Percentiles rank a stretch among this genome's conserved stretches.
These are phyloP conservation scores for Thysanoteuthis rhombus DNA, from an alignment of 2,888 invertebrate species.

Conservation along the genomic window DNA sequence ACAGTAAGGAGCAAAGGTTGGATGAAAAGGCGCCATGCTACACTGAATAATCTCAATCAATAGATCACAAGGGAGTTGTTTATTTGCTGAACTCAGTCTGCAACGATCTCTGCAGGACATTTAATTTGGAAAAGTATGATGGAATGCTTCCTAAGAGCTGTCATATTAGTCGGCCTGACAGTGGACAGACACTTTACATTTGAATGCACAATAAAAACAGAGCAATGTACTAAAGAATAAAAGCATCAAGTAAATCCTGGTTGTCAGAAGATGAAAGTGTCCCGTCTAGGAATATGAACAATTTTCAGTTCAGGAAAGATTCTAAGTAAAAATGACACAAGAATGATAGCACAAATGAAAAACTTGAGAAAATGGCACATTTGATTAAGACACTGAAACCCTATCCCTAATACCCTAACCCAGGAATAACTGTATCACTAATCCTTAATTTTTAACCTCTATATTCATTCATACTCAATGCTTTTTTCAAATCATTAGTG, in stretches of 20 bases:
- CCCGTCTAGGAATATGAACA: not conserved
- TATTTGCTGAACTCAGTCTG: not conserved
- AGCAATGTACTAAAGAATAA: not conserved
- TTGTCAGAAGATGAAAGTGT: not conserved
- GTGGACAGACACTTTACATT: not conserved
- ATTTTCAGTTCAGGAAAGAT: not conserved
- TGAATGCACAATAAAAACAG: not conserved
- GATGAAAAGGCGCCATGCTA: not conserved
- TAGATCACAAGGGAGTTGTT: not conserved
- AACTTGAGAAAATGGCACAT: no score
- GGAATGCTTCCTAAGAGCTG: not conserved
- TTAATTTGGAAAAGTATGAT: slow-evolving; percentile 12
- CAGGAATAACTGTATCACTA: no score
- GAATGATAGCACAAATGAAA: no score
- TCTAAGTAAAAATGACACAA: no score
- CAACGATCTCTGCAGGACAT: not conserved
- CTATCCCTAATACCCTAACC: no score
- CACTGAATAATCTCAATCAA: not conserved
- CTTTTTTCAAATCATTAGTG: no score
- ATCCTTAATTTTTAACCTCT: no score
- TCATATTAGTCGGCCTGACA: not conserved
- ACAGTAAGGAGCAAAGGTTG: not conserved
- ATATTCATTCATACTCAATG: no score
- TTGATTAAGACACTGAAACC: no score
- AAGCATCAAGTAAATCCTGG: not conserved